Evolutionary conservation across 2,797 vertebrate genomes (phyloP).

Genomic region (Enteromius fasciolatus): DNA sequence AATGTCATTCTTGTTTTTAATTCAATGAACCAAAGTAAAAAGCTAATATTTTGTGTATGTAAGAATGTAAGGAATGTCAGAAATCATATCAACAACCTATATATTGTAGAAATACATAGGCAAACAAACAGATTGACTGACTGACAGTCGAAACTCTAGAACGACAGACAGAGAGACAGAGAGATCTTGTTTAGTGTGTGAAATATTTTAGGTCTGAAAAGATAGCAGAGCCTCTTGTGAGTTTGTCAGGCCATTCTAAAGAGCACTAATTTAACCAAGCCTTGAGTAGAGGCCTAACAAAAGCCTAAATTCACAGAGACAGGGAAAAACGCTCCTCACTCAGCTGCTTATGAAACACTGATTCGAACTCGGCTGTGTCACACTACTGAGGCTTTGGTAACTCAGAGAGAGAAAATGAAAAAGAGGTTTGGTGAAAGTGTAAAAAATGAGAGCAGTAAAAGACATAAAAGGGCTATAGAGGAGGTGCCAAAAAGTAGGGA

Average conservation of each 20-base stretch:
- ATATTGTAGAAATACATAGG: background rate
- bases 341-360: slow-evolving; percentile 39
- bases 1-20: background rate
- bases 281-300: slow-evolving; percentile 10
- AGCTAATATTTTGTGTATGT: background rate
- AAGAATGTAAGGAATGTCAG: background rate
- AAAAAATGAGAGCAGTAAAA: slow-evolving; percentile 17
- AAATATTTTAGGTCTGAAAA: slow-evolving; percentile 13
- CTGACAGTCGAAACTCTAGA: background rate
- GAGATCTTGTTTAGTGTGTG: background rate
- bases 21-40: background rate
- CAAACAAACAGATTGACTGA: background rate
- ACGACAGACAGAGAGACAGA: background rate
- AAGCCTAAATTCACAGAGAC: background rate
- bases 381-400: slow-evolving; percentile 8
- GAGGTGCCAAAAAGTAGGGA: slow-evolving; percentile 37
- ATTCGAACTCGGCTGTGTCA: slow-evolving; percentile 2
- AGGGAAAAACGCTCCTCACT: background rate
- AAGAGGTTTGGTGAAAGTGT: slow-evolving; percentile 37
- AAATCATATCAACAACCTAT: background rate
- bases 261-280: slow-evolving; percentile 10
- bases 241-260: slow-evolving; percentile 1
- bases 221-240: background rate
- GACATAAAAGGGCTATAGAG: background rate
- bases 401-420: slow-evolving; percentile 20